phyloP scores from a whole-genome alignment of 1,140 invertebrate species.

The Ceratosolen solmsi region DNA sequence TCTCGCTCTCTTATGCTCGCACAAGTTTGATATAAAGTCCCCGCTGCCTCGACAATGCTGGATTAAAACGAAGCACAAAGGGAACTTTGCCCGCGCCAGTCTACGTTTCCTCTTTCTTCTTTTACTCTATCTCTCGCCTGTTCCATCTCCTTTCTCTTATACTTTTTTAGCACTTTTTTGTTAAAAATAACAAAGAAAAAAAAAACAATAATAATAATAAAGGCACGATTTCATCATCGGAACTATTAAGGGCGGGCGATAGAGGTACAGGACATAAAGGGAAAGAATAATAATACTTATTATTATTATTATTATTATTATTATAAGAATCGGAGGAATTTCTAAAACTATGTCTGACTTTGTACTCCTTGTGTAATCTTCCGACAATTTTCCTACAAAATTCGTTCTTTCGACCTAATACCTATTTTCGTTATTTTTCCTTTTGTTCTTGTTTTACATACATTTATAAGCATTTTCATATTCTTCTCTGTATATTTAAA shows the following conservation, averaged over 20 bases:
- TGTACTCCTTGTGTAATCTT: no score
- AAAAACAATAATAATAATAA: conserved; percentile 8
- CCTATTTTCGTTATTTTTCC: no score
- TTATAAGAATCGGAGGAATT: no score
- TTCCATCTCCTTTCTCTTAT: conserved; percentile 2
- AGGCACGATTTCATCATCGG: not conserved
- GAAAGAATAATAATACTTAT: not conserved
- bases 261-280: no score
- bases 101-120: conserved; percentile 51
- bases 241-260: not conserved
- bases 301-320: no score
- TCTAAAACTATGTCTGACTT: no score
- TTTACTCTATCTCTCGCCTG: conserved; percentile 42
- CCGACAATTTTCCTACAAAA: no score
- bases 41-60: conserved; percentile 66
- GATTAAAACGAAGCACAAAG: conserved; percentile 72
- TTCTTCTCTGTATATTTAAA: no score
- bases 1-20: conserved; percentile 46
- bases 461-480: no score
- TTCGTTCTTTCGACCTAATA: no score
- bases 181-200: conserved; percentile 51
- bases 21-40: conserved; percentile 67
- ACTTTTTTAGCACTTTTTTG: conserved; percentile 40
- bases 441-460: no score
- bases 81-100: conserved; percentile 49